Percentiles rank a stretch among this genome's conserved stretches.
Conservation (phyloP, 2,113 vertebrate species). For the Reinhardtius hippoglossoides region DNA sequence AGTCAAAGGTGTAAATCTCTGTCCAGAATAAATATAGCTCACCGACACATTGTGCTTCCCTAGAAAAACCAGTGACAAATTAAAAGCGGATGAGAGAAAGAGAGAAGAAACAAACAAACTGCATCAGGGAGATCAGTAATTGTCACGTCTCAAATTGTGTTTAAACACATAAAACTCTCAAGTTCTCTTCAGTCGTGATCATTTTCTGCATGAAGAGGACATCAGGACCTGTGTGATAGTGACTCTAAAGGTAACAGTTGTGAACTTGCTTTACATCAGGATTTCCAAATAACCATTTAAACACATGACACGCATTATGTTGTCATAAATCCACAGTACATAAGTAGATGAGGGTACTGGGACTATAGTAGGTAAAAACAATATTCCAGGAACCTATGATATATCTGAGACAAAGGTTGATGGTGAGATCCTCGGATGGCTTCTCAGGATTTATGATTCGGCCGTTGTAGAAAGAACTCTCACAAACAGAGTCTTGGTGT, state of each 20-base stretch:
- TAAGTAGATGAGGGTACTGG: conserved; percentile 1
- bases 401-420: conserved; percentile 25
- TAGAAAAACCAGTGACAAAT: conserved; percentile 3
- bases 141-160: background rate
- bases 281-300: conserved; percentile 20
- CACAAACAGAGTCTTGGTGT: conserved; percentile 91
- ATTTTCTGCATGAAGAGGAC: background rate
- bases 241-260: conserved; percentile 3
- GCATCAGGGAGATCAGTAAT: background rate
- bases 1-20: conserved; percentile 9
- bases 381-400: background rate
- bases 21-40: conserved; percentile 17
- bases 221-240: conserved; percentile 3
- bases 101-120: background rate
- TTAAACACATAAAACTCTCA: conserved; percentile 2
- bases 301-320: background rate
- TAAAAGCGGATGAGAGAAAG: background rate
- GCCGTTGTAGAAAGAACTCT: conserved; percentile 88
- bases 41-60: conserved; percentile 23
- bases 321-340: conserved; percentile 7
- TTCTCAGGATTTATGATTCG: conserved; percentile 68
- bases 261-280: conserved; percentile 28
- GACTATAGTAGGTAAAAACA: conserved; percentile 7
- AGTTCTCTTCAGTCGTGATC: background rate
- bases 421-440: conserved; percentile 7